These are phyloP conservation scores for Discoglossus pictus DNA, from an alignment of 2,797 vertebrate species.

Conservation along the genomic window DNA sequence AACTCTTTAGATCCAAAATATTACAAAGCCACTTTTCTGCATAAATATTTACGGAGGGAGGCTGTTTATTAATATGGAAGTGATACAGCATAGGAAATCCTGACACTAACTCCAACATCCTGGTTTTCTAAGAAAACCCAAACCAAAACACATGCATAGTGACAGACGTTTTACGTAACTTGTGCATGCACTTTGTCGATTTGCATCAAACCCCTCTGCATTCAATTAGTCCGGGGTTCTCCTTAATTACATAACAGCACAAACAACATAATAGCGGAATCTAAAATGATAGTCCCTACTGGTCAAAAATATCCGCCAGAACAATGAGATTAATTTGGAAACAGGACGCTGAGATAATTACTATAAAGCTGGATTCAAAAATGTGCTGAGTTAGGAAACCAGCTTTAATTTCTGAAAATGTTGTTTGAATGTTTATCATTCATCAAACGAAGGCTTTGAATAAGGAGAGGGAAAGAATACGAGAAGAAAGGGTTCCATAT, in stretches of 20 bases:
- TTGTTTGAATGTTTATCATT: too few species aligned
- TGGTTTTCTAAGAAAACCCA: constrained; percentile 2
- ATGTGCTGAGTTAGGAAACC: constrained; percentile 1
- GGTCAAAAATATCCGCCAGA: background rate
- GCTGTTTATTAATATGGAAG: too few species aligned
- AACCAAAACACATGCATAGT: background rate
- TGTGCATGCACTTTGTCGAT: background rate
- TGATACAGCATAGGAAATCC: constrained; percentile 24
- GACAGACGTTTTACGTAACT: constrained; percentile 30
- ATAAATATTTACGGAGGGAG: constrained; percentile 22
- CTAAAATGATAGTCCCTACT: background rate
- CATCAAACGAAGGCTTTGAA: too few species aligned
- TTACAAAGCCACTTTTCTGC: too few species aligned
- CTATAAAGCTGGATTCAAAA: too few species aligned
- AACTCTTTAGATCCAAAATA: too few species aligned
- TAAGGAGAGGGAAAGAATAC: too few species aligned
- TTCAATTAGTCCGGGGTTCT: constrained; percentile 33
- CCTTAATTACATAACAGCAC: constrained; percentile 19
- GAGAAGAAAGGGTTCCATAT: too few species aligned
- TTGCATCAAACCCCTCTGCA: background rate
- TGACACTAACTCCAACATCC: constrained; percentile 6
- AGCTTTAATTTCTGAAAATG: background rate
- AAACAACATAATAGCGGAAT: constrained; percentile 2
- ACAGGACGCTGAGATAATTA: background rate
- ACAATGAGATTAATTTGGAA: background rate